Percentiles rank a stretch among this genome's conserved stretches.
Conservation (phyloP, 2,113 vertebrate genomes). For the Bubo bubo region DNA sequence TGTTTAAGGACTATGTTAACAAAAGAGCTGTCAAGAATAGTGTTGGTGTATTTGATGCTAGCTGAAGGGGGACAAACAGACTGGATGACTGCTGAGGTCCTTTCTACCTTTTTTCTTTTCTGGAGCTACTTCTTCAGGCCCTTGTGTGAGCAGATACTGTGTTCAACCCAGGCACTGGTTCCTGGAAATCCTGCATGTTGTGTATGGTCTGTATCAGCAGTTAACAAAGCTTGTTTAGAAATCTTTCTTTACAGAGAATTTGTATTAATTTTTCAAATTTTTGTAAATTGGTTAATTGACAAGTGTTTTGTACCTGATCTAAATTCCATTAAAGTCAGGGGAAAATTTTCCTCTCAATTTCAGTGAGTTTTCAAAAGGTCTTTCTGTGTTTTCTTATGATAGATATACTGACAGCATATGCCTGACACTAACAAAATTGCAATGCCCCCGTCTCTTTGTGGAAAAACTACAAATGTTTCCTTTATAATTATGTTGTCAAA, state of each 20-base stretch:
- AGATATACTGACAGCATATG: accelerated
- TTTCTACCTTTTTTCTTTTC: neutral
- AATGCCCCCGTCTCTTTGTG: neutral
- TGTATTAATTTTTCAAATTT: neutral
- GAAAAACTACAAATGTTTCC: neutral
- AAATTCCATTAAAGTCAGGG: neutral
- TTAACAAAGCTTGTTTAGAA: neutral
- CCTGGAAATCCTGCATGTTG: neutral
- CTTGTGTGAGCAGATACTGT: neutral
- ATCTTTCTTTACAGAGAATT: neutral
- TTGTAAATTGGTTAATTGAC: neutral
- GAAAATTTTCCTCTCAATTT: neutral
- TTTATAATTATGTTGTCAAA: neutral
- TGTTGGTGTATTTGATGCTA: neutral
- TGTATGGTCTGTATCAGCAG: neutral
- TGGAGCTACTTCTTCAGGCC: neutral
- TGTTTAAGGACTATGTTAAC: neutral
- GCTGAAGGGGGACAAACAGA: neutral
- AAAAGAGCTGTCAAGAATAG: neutral
- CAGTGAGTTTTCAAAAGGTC: neutral
- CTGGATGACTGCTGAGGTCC: neutral
- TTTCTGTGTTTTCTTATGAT: neutral
- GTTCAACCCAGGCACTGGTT: neutral
- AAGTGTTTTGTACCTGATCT: neutral
- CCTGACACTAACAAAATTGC: neutral